Evolutionary conservation across 1,140 invertebrate species (phyloP).

Genomic region (Hypsibius dujardini): DNA sequence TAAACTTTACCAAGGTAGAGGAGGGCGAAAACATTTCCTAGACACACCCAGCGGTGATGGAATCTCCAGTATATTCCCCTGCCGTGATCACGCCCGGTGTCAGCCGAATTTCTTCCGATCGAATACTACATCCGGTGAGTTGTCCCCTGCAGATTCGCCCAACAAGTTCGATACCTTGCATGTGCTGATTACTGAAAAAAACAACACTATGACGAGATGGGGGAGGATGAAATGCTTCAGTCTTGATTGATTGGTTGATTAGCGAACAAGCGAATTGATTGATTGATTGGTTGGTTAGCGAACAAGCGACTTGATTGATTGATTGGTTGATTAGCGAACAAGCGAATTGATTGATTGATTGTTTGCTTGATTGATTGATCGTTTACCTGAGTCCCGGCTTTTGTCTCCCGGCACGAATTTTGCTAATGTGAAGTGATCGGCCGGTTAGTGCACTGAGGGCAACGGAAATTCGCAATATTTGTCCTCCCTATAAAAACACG

Average conservation of each 20-base stretch:
- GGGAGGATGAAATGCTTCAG: not conserved
- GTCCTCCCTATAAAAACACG: not conserved
- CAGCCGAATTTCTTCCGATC: not conserved
- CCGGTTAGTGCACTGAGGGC: not conserved
- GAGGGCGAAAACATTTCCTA: not conserved
- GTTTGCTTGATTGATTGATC: too few species aligned
- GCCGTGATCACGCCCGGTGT: not conserved
- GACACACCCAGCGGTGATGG: not conserved
- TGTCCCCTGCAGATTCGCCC: not conserved
- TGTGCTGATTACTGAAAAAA: constrained; percentile 9
- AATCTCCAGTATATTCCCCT: not conserved
- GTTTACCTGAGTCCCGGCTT: constrained; percentile 3
- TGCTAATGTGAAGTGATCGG: not conserved
- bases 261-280: not conserved
- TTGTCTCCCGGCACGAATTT: not conserved
- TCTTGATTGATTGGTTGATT: too few species aligned
- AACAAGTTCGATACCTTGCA: not conserved
- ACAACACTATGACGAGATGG: too few species aligned
- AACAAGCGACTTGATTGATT: too few species aligned
- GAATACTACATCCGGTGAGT: not conserved
- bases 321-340: not conserved
- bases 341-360: too few species aligned
- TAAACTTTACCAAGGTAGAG: constrained; percentile 13
- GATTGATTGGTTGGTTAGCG: not conserved
- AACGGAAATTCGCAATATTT: not conserved